A percentile compares a stretch with the other conserved stretches of the same genome.
These are phyloP conservation scores for Psilopogon haemacephalus DNA, from an alignment of 2,113 vertebrate species.

Conservation along the genomic window DNA sequence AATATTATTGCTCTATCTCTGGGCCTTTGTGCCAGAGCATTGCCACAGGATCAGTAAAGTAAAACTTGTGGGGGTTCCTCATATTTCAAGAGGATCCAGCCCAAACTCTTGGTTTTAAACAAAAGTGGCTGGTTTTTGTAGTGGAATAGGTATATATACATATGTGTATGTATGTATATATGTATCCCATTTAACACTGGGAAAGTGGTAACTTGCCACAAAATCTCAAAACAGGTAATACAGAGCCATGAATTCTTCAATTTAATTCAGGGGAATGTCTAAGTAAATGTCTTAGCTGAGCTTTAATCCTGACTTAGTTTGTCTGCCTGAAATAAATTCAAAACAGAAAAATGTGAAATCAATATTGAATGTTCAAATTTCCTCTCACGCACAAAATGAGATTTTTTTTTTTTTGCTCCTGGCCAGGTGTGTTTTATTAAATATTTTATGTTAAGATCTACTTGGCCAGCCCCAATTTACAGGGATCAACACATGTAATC, in stretches of 20 bases:
- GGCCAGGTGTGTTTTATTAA: background rate
- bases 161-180: no score
- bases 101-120: background rate
- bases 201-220: background rate
- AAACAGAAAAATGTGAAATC: no score
- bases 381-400: background rate
- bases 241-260: background rate
- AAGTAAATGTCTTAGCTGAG: background rate
- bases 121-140: background rate
- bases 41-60: background rate
- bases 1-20: background rate
- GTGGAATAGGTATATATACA: no score
- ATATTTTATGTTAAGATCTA: background rate
- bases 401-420: background rate
- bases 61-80: background rate
- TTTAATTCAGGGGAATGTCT: background rate
- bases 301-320: background rate
- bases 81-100: background rate
- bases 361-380: background rate
- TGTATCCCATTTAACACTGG: accelerated
- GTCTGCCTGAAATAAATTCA: background rate
- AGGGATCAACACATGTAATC: background rate
- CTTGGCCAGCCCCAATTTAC: background rate
- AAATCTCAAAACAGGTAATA: background rate
- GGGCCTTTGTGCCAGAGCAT: background rate